Conservation (phyloP, 2,888 invertebrate genomes). For the Matsumyia berberina region DNA sequence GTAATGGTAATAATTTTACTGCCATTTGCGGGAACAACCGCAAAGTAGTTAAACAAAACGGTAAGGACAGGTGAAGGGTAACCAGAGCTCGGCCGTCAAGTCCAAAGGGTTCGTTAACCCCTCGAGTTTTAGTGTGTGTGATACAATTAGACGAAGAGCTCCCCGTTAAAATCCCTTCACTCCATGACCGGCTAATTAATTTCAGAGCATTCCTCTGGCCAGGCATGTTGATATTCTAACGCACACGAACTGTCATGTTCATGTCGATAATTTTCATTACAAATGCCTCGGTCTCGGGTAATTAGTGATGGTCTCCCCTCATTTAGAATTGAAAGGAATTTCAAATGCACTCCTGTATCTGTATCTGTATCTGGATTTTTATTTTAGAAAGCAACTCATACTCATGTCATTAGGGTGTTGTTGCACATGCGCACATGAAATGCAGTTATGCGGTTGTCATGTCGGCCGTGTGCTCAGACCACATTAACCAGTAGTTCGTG, state of each 20-base stretch:
- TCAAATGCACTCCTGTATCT: conserved; percentile 5
- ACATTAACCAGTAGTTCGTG: conserved; percentile 46
- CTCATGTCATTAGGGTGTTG: conserved; percentile 65
- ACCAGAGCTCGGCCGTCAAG: too few species aligned
- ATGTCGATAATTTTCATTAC: conserved; percentile 54
- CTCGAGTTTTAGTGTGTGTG: neutral
- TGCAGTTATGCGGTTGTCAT: conserved; percentile 27
- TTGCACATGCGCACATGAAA: conserved; percentile 67
- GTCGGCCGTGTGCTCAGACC: too few species aligned
- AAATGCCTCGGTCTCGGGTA: conserved; percentile 50
- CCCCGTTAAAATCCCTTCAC: conserved; percentile 12
- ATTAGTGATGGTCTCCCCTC: conserved; percentile 36
- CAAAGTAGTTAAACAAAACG: conserved; percentile 55
- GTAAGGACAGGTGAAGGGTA: conserved; percentile 14
- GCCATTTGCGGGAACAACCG: conserved; percentile 31
- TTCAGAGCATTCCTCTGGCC: conserved; percentile 1
- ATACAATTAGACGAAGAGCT: neutral
- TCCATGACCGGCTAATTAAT: conserved; percentile 29
- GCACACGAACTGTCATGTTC: conserved; percentile 55
- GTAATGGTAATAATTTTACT: conserved; percentile 54
- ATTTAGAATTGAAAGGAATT: neutral
- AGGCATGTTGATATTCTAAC: conserved; percentile 17
- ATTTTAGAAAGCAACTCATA: neutral
- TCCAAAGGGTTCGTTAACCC: conserved; percentile 28
- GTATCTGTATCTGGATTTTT: neutral